A percentile compares a stretch with the other conserved stretches of the same genome.
phyloP scores from a whole-genome alignment of 2,888 invertebrate genomes.

The Adelphocoris suturalis region DNA sequence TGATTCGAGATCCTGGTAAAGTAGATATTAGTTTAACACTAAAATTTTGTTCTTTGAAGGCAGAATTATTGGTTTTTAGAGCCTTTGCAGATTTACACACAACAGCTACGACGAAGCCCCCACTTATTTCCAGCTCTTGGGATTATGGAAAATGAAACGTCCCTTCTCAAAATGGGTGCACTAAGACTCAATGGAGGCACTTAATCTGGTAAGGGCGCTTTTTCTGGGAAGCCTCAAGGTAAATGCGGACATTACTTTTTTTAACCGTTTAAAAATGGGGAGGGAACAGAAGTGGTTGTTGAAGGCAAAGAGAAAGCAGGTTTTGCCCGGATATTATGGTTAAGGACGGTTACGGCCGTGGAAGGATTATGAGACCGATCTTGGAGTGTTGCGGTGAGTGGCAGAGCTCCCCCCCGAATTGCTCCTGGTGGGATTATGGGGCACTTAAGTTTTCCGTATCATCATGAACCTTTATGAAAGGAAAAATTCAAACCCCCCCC shows the following conservation, averaged over 20 bases:
- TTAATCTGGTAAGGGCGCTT: not conserved
- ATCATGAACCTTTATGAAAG: constrained; percentile 20
- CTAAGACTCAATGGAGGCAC: not conserved
- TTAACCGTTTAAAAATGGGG: not conserved
- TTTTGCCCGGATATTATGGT: not conserved
- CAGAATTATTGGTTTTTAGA: no score
- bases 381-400: not conserved
- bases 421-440: not conserved
- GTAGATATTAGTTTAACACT: no score
- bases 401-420: not conserved
- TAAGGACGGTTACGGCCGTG: constrained; percentile 7
- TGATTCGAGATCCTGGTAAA: no score
- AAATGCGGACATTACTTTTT: not conserved
- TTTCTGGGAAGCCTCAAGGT: not conserved
- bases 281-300: not conserved
- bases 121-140: not conserved
- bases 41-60: no score
- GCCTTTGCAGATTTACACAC: no score
- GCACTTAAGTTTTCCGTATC: not conserved
- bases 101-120: not conserved
- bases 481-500: not conserved
- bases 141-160: constrained; percentile 10
- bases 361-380: not conserved
- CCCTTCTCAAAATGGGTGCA: not conserved
- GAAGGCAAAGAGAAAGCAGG: not conserved